A percentile compares a stretch with the other conserved stretches of the same genome.
Evolutionary conservation across 2,888 invertebrate genomes (phyloP).

Genomic region (Agrotis ipsilon): DNA sequence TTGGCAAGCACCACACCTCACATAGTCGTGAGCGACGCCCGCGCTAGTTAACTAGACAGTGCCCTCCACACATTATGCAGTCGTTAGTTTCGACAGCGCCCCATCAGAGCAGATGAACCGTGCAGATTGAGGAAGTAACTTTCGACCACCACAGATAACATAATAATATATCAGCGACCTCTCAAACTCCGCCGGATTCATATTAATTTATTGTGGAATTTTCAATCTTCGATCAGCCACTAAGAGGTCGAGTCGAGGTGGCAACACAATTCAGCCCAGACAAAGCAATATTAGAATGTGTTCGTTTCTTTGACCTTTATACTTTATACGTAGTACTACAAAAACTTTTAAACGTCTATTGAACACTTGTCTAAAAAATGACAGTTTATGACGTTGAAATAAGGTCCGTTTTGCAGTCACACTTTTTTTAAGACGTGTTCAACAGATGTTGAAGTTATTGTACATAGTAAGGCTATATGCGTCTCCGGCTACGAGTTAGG

Average conservation of each 20-base stretch:
- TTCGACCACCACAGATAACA: conserved; percentile 45
- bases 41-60: conserved; percentile 29
- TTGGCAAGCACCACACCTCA: neutral
- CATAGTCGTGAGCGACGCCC: neutral
- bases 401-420: too few species aligned
- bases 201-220: conserved; percentile 57
- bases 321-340: too few species aligned
- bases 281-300: neutral
- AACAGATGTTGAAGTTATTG: too few species aligned
- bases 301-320: neutral
- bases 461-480: too few species aligned
- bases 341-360: too few species aligned
- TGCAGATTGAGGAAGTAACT: conserved; percentile 61
- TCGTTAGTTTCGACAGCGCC: conserved; percentile 38
- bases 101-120: conserved; percentile 50
- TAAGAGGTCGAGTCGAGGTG: too few species aligned
- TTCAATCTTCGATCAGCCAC: conserved; percentile 31
- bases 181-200: conserved; percentile 40
- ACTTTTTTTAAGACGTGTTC: too few species aligned
- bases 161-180: conserved; percentile 51
- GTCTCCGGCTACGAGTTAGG: too few species aligned
- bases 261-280: neutral
- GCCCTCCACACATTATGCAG: conserved; percentile 42
- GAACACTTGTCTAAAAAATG: too few species aligned
- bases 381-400: too few species aligned